Percentiles rank a stretch among this genome's conserved stretches.
Evolutionary conservation across 2,797 vertebrate genomes (phyloP).

Genomic region (Triplophysa bombifrons): DNA sequence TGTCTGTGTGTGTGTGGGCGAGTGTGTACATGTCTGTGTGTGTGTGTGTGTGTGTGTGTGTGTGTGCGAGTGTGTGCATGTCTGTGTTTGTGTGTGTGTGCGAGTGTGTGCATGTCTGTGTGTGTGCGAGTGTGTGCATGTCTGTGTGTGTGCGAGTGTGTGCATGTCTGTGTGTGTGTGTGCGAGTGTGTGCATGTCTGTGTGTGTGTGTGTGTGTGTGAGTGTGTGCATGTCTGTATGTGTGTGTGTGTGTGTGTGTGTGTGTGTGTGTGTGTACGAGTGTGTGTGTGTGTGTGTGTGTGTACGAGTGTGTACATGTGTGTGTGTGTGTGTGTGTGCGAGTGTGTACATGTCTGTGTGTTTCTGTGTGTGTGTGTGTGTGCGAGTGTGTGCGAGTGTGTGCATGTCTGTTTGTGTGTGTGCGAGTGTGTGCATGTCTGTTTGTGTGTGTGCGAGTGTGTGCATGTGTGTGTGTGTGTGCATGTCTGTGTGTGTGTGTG

Average conservation of each 20-base stretch:
- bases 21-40: constrained; percentile 13
- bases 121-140: neutral
- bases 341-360: no score
- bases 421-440: no score
- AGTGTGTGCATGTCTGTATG: constrained; percentile 15
- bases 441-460: no score
- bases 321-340: neutral
- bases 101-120: constrained; percentile 14
- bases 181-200: constrained; percentile 1
- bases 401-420: no score
- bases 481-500: no score
- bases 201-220: constrained; percentile 13
- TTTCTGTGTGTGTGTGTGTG: no score
- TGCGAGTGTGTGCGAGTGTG: no score
- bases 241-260: no score
- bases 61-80: no score
- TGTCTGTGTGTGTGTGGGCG: constrained; percentile 25
- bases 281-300: constrained; percentile 19
- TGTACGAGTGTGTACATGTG: constrained; percentile 6
- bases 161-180: constrained; percentile 14
- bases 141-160: constrained; percentile 20
- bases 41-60: constrained; percentile 12
- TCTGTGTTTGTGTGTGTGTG: constrained; percentile 28
- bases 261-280: constrained; percentile 31
- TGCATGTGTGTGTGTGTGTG: no score